phyloP scores from a whole-genome alignment of 53 echinoderm and acorn worm species.

The Mesocentrotus franciscanus region DNA sequence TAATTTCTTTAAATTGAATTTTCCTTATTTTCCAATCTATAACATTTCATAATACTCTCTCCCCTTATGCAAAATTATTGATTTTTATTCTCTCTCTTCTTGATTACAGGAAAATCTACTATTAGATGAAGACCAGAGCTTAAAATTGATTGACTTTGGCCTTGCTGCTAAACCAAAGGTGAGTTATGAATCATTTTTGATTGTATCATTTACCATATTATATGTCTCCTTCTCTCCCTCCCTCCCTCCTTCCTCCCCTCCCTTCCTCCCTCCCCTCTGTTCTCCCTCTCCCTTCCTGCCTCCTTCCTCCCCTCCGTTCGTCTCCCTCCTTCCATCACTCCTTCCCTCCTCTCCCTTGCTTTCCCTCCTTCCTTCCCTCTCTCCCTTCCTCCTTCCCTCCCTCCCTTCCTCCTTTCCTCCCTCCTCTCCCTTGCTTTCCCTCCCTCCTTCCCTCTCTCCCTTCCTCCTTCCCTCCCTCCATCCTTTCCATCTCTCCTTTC shows the following conservation, averaged over 20 bases:
- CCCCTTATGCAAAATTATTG: neutral
- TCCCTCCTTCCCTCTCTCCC: neutral
- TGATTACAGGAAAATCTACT: slow-evolving; percentile 91
- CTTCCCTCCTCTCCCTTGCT: neutral
- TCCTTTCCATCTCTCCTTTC: neutral
- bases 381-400: neutral
- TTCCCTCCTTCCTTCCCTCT: neutral
- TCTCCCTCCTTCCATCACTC: neutral
- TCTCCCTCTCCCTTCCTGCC: neutral
- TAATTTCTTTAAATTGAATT: too few species aligned
- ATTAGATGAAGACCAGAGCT: slow-evolving; percentile 93
- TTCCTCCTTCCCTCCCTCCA: too few species aligned
- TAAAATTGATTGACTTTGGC: slow-evolving; percentile 97
- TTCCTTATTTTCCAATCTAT: neutral
- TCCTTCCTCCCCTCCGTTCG: neutral
- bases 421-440: neutral
- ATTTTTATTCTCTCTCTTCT: neutral
- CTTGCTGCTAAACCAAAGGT: slow-evolving; percentile 98
- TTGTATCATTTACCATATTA: too few species aligned
- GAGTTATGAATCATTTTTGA: neutral
- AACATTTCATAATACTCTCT: neutral
- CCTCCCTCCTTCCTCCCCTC: neutral
- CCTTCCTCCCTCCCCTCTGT: neutral
- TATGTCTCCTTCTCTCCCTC: neutral
- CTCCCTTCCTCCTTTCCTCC: neutral